phyloP scores from a whole-genome alignment of 2,797 vertebrate species.

The Echiichthys vipera region DNA sequence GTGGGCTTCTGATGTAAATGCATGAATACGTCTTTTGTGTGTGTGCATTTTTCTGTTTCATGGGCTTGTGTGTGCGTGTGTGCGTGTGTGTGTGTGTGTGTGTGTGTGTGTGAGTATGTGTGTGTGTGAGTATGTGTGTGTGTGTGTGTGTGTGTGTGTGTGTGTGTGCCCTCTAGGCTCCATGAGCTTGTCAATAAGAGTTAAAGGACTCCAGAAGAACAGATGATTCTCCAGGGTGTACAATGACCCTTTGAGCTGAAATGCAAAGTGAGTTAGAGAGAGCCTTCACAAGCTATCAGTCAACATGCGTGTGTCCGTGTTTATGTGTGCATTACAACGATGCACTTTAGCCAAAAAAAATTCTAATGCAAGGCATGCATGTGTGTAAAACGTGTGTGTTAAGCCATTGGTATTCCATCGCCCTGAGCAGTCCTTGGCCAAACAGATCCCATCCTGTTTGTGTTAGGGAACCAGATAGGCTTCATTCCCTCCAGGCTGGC shows the following conservation, averaged over 20 bases:
- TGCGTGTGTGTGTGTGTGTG: not conserved
- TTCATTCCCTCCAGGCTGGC: constrained; percentile 50
- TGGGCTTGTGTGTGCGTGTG: not conserved
- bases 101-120: constrained; percentile 9
- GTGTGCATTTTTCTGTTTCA: not conserved
- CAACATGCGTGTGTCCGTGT: constrained; percentile 41
- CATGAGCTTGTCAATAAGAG: constrained; percentile 66
- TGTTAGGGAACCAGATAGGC: constrained; percentile 61
- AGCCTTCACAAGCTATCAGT: constrained; percentile 72
- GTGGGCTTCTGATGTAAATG: constrained; percentile 18
- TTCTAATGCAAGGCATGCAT: constrained; percentile 20
- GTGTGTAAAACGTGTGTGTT: constrained; percentile 53
- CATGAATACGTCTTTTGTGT: not conserved
- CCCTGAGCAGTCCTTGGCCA: constrained; percentile 62
- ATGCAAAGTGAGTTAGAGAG: constrained; percentile 59
- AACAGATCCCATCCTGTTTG: constrained; percentile 80
- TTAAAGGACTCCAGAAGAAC: constrained; percentile 63
- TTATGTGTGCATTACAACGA: constrained; percentile 41
- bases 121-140: constrained; percentile 8
- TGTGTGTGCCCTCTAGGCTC: constrained; percentile 32
- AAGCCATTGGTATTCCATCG: constrained; percentile 68
- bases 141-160: constrained; percentile 9
- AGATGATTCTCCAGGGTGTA: constrained; percentile 62
- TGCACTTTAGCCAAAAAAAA: constrained; percentile 50
- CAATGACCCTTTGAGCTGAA: constrained; percentile 63